Conservation (phyloP, 2,888 invertebrate species). For the Balanococcus diminutus region DNA sequence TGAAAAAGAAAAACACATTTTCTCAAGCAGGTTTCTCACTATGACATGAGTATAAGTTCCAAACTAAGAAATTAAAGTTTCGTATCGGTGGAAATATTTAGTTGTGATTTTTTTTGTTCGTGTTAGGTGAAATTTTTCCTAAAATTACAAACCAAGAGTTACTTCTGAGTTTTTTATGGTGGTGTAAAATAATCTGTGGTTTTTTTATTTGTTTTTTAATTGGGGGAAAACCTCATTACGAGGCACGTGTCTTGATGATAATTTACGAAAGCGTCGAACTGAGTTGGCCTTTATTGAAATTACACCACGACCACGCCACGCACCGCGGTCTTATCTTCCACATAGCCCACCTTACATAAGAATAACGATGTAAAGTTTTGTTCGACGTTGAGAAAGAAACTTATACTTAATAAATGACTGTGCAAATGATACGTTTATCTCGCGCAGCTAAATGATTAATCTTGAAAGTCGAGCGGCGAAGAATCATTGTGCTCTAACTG, state of each 20-base stretch:
- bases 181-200: no score
- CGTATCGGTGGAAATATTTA: no score
- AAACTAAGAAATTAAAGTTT: no score
- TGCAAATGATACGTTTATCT: not conserved
- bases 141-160: no score
- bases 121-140: no score
- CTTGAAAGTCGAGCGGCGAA: not conserved
- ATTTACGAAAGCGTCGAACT: not conserved
- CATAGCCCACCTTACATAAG: not conserved
- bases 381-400: not conserved
- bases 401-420: not conserved
- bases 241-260: not conserved
- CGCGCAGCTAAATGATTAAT: not conserved
- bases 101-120: no score
- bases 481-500: not conserved
- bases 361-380: constrained; percentile 8
- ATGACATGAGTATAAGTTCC: no score
- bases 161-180: no score
- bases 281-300: not conserved
- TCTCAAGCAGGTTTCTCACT: no score
- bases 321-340: not conserved
- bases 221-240: no score
- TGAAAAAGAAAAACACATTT: no score
- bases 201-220: no score
- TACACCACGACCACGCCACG: not conserved